These are phyloP conservation scores for Phacellophora camtschatica DNA, from an alignment of 30 jellyfish, hydroid and myxozoan genomes.

Conservation along the genomic window DNA sequence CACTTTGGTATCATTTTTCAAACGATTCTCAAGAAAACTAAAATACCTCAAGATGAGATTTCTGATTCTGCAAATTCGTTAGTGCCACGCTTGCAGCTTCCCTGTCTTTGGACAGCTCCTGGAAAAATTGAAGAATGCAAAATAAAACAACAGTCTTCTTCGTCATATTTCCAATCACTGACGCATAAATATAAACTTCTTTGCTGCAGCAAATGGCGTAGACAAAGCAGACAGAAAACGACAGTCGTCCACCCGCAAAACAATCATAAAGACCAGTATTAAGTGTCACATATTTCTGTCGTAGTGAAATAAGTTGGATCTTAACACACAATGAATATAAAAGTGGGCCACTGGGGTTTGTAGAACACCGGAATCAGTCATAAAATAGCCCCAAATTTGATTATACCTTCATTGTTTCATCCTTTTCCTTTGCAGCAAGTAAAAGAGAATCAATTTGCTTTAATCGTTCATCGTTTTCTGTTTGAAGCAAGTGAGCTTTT, in stretches of 20 bases:
- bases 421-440: slow-evolving; percentile 10
- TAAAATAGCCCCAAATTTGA: not conserved
- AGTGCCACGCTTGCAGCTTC: not conserved
- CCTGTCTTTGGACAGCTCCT: slow-evolving; percentile 17
- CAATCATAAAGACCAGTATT: too few species aligned
- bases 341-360: not conserved
- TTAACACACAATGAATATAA: not conserved
- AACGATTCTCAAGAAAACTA: not conserved
- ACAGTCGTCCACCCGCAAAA: too few species aligned
- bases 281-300: too few species aligned
- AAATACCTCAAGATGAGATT: slow-evolving; percentile 24
- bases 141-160: not conserved
- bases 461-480: not conserved
- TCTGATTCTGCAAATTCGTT: slow-evolving; percentile 31
- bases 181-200: too few species aligned
- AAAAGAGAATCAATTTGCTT: not conserved
- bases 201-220: too few species aligned
- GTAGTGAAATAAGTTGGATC: too few species aligned
- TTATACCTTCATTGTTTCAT: slow-evolving; percentile 6
- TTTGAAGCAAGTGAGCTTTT: not conserved
- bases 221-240: too few species aligned
- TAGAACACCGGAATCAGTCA: not conserved
- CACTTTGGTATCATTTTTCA: too few species aligned
- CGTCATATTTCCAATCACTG: not conserved
- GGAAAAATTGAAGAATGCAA: not conserved